Conservation (phyloP, 2,113 vertebrate species). For the Strix aluco region DNA sequence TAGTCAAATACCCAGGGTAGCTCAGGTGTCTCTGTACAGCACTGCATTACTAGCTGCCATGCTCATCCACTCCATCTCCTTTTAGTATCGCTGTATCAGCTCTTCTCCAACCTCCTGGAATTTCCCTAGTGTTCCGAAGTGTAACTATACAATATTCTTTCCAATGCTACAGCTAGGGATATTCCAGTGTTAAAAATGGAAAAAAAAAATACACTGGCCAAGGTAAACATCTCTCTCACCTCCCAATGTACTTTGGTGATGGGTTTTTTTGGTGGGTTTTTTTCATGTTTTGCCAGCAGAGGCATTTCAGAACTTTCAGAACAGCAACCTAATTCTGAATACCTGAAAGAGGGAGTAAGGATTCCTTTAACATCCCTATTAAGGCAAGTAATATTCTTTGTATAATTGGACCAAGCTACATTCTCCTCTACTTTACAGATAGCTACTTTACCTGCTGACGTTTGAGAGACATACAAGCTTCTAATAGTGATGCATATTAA, state of each 20-base stretch:
- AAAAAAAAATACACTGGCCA: neutral
- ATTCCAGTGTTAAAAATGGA: neutral
- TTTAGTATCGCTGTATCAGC: neutral
- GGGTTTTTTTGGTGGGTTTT: fast-evolving
- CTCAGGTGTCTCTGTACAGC: neutral
- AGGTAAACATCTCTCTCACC: neutral
- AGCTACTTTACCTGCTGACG: neutral
- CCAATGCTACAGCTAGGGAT: neutral
- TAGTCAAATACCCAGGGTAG: neutral
- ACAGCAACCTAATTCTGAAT: neutral
- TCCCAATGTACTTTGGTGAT: neutral
- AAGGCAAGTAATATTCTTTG: neutral
- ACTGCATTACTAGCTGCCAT: neutral
- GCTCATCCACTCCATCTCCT: neutral
- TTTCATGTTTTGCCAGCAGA: neutral
- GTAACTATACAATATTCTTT: neutral
- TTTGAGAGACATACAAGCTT: neutral
- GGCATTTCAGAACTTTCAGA: neutral
- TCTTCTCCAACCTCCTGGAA: neutral
- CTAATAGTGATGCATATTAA: neutral
- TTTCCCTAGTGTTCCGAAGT: neutral
- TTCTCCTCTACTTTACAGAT: neutral
- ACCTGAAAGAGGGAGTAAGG: neutral
- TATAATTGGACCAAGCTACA: neutral
- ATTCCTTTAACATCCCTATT: neutral